Evolutionary conservation across 1,140 invertebrate species (phyloP).

Genomic region (Drosophila teissieri): DNA sequence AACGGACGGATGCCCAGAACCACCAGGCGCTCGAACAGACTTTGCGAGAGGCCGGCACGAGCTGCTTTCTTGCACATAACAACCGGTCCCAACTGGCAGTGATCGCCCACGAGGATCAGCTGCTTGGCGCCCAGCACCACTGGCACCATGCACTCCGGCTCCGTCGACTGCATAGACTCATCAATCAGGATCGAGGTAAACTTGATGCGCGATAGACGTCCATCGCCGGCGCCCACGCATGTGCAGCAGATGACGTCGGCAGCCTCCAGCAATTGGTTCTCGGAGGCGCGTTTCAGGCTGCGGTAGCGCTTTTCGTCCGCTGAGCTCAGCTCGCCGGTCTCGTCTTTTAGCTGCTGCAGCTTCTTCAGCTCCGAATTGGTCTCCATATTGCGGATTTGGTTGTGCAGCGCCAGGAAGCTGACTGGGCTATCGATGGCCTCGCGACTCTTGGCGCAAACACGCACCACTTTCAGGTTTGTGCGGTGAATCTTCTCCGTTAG

Average conservation of each 20-base stretch:
- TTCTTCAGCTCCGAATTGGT: constrained; percentile 96
- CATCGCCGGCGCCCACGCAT: constrained; percentile 99
- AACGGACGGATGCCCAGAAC: constrained; percentile 98
- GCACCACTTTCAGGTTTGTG: constrained; percentile 98
- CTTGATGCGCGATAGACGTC: constrained; percentile 94
- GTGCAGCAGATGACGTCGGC: constrained; percentile 99
- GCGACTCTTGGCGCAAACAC: constrained; percentile 98
- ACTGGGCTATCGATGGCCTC: constrained; percentile 99
- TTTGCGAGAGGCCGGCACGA: constrained; percentile 97
- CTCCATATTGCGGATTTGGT: constrained; percentile 98
- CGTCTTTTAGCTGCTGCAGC: constrained; percentile 98
- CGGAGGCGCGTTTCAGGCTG: constrained; percentile 95
- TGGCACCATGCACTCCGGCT: constrained; percentile 99
- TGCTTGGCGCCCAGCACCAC: constrained; percentile 98
- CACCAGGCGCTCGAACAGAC: constrained; percentile 98
- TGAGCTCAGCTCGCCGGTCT: constrained; percentile 97
- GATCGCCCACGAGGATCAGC: constrained; percentile 98
- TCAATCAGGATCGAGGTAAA: constrained; percentile 99
- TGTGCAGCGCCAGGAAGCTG: constrained; percentile 98
- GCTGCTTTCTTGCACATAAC: constrained; percentile 99
- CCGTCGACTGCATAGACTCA: constrained; percentile 98
- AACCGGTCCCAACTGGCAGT: constrained; percentile 99
- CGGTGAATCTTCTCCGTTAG: constrained; percentile 99
- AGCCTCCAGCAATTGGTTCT: constrained; percentile 95
- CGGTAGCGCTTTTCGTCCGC: constrained; percentile 98